Percentiles rank a stretch among this genome's conserved stretches.
These are phyloP conservation scores for Caerostris extrusa DNA, from an alignment of 1,140 invertebrate genomes.

Conservation along the genomic window DNA sequence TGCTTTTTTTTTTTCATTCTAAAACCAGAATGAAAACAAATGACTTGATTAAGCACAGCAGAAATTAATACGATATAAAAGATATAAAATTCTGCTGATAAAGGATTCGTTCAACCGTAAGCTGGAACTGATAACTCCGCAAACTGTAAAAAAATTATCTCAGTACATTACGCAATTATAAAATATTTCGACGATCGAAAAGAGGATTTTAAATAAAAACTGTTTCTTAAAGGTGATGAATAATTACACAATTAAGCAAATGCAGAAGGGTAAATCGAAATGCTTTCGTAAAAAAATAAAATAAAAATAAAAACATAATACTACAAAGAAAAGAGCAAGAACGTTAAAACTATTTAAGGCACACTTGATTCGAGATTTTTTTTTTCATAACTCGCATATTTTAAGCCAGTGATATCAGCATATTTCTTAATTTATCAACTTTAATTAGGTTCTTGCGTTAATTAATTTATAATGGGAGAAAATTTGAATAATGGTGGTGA, in stretches of 20 bases:
- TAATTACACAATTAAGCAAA: constrained; percentile 65
- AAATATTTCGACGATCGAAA: constrained; percentile 43
- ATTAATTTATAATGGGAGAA: constrained; percentile 73
- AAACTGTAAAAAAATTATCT: background rate
- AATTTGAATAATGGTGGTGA: constrained; percentile 55
- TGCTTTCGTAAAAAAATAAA: constrained; percentile 22
- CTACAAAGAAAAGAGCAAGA: background rate
- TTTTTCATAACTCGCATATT: background rate
- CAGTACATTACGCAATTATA: constrained; percentile 63
- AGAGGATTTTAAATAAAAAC: constrained; percentile 21
- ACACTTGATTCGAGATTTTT: constrained; percentile 33
- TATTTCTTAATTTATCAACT: constrained; percentile 71
- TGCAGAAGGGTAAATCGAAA: constrained; percentile 23
- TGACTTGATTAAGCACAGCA: constrained; percentile 59
- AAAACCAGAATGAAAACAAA: constrained; percentile 59
- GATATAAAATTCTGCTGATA: background rate
- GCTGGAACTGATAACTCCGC: too few relatives aligned
- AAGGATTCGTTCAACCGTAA: constrained; percentile 30
- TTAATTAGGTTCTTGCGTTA: constrained; percentile 60
- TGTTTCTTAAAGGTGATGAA: constrained; percentile 53
- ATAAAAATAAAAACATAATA: background rate
- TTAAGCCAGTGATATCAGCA: constrained; percentile 54
- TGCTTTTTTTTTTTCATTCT: too few relatives aligned
- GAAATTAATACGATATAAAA: constrained; percentile 47
- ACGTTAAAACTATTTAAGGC: constrained; percentile 25